Base-by-base conservation (phyloP, 2,797 vertebrate species). In the Alauda arvensis region DNA sequence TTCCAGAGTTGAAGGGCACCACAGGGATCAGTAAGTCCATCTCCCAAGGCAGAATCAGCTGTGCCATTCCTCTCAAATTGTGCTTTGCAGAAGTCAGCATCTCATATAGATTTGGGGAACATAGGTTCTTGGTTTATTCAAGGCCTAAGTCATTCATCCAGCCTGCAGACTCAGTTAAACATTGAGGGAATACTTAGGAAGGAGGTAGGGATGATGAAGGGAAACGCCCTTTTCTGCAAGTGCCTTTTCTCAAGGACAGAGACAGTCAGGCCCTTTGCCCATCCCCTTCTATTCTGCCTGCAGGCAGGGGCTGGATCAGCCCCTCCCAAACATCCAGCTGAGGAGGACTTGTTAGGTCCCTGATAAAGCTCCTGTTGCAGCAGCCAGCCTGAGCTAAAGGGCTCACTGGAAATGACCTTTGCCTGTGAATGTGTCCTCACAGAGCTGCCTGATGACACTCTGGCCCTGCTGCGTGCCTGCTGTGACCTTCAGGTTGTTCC, bases 361-460 rank as follows among this genome's bases (percentile, higher is more conserved):
- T 20, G 28, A 34, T 59, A 6, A 42, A 42, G 18, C 33, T 31
- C 24, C 56, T 18, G 25, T 39, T 39, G 46, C 49, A 76, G 79
- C 34, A 81, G 63, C 34, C 55, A 70, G 56, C 82, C 39, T n/a
- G 1, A n/a, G n/a, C 5, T 8, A 10, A 49, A 21, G 29, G 6
- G 16, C 10, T 83, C 25, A 1, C 45, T 81, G 77, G 66, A 51
- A 87, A 34, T 46, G 14, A 14, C 25, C 77, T 76, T 72, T 46
- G 40, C 48, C 14, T 65, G n/a, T 61, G 51, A 16, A 10, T 42
- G 18, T 81, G 70, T 63, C 48, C 23, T 62, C 17, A 17, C 96
- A 99, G 99, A 98, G 91, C 94, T 99, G 94, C 95, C 96, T 33
- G 94, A 96, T 70, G 93, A 97, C 31, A 92, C 96, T 21, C 95